Evolutionary conservation across 1,140 invertebrate genomes (phyloP).

Genomic region (Eupristina koningsbergeri): DNA sequence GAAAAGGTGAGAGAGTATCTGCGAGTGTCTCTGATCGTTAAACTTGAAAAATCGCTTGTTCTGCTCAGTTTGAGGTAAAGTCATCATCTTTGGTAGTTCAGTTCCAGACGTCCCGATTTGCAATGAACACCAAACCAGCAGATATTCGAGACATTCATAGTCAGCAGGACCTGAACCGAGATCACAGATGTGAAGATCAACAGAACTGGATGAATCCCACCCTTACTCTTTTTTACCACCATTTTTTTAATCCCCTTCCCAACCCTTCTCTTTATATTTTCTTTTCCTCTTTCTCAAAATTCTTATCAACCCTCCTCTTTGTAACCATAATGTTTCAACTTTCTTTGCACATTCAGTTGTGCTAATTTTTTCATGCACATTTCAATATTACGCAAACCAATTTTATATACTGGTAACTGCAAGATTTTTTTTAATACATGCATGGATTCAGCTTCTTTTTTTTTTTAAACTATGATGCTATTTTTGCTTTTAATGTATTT

Average conservation of each 20-base stretch:
- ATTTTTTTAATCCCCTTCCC: too few relatives aligned
- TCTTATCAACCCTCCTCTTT: background rate
- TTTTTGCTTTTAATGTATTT: too few relatives aligned
- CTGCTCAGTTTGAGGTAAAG: slow-evolving; percentile 49
- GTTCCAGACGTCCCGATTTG: slow-evolving; percentile 38
- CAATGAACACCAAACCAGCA: slow-evolving; percentile 52
- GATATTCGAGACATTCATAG: background rate
- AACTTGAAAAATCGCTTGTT: slow-evolving; percentile 50
- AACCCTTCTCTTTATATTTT: background rate
- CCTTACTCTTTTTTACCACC: background rate
- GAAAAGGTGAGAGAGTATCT: background rate
- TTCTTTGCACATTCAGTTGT: background rate
- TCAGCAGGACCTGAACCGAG: slow-evolving; percentile 40
- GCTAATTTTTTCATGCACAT: background rate
- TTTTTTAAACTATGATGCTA: too few relatives aligned
- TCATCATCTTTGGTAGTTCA: background rate
- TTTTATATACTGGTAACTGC: too few relatives aligned
- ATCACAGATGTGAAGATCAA: slow-evolving; percentile 60
- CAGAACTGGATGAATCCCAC: too few relatives aligned
- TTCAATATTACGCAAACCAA: too few relatives aligned
- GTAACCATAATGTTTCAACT: background rate
- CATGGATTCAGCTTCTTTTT: too few relatives aligned
- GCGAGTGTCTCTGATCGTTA: slow-evolving; percentile 35
- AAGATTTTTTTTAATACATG: too few relatives aligned
- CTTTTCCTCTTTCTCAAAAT: background rate